Percentiles rank a stretch among this genome's conserved stretches.
Evolutionary conservation across 2,797 vertebrate species (phyloP).

Genomic region (Rhodeus uyekii): DNA sequence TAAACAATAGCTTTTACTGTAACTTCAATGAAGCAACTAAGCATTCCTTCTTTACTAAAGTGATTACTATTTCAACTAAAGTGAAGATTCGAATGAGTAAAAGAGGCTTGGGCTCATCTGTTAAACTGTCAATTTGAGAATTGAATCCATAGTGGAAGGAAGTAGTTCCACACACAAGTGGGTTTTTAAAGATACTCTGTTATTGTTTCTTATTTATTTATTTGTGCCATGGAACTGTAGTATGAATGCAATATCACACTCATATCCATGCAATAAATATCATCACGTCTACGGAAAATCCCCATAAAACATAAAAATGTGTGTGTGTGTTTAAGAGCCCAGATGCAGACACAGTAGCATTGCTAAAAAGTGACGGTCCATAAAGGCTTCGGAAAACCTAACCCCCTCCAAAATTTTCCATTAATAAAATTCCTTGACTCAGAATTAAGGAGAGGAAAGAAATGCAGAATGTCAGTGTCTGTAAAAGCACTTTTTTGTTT

Average conservation of each 20-base stretch:
- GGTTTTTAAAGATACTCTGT: not conserved
- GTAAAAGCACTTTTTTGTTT: slow-evolving; percentile 43
- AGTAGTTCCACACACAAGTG: not conserved
- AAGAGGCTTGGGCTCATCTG: not conserved
- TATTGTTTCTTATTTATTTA: not conserved
- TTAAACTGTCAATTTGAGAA: not conserved
- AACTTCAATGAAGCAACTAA: too few species aligned
- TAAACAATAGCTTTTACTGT: too few species aligned
- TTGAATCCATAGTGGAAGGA: not conserved
- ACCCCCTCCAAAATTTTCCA: slow-evolving; percentile 49
- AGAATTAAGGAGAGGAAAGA: slow-evolving; percentile 40
- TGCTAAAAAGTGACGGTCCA: slow-evolving; percentile 41
- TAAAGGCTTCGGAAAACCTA: slow-evolving; percentile 46
- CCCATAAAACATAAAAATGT: not conserved
- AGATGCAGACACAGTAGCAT: slow-evolving; percentile 39
- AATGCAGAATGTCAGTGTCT: slow-evolving; percentile 47
- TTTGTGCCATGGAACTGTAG: not conserved
- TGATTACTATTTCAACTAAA: not conserved
- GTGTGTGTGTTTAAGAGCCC: not conserved
- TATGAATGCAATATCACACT: not conserved
- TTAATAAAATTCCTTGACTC: slow-evolving; percentile 56
- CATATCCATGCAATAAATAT: not conserved
- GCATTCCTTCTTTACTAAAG: too few species aligned
- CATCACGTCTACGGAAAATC: not conserved
- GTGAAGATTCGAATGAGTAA: not conserved